Evolutionary conservation across 1,140 invertebrate genomes (phyloP), one percentile per base, ranked within the genome.

Genomic region (Tetramorium parvispinum): DNA sequence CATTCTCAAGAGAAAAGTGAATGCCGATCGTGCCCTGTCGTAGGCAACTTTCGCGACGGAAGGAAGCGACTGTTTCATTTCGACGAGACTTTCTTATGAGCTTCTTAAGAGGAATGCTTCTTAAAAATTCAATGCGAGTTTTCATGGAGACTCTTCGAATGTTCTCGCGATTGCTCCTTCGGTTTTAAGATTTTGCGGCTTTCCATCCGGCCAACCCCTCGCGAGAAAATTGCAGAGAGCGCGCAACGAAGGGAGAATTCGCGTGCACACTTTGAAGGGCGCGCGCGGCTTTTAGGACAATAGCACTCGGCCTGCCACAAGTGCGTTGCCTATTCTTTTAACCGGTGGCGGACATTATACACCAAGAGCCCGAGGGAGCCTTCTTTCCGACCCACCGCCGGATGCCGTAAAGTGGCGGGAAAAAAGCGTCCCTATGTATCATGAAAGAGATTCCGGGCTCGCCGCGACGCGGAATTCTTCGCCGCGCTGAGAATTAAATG

Each of bases 271-370:
- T 89, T 75, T 83, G 55, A 87, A 61, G 46, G 57, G 55, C 81
- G 43, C 71, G 61, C 77, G 59, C 87, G 85, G 91, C 88, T 91
- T 91, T 91, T 91, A 88, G 86, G 88, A 91, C 91, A 91, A 91
- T 91, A 82, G 91, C 86, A 85, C 90, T 88, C n/a, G 70, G 53
- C 51, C 66, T 57, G 55, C 57, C 87, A 88, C 73, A 66, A 91
- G 91, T 88, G 79, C 91, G 86, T 91, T 81, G 83, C 78, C 91
- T 88, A 91, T 91, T 91, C 91, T 91, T 91, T 82, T 88, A 88
- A 85, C 86, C 79, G 88, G 63, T 85, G 79, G 66, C 70, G 46
- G 61, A 91, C 85, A 88, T 91, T 91, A 88, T 91, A 85, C 81
- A 77, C 55, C 55, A 63, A 75, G 59, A 81, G 87, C 49, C 40